phyloP scores from a whole-genome alignment of 2,888 invertebrate species.

The Acronicta aceris region DNA sequence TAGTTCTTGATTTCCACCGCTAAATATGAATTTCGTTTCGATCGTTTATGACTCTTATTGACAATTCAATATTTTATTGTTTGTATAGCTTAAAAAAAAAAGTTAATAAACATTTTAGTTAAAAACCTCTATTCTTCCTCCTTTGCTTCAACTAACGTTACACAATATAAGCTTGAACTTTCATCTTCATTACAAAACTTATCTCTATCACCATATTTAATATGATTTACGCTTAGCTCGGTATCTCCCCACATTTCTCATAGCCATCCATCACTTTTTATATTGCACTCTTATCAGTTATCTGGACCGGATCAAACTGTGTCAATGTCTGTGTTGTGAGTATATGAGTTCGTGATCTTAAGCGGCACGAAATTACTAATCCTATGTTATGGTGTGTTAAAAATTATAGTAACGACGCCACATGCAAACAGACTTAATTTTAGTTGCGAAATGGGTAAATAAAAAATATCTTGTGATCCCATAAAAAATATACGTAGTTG shows the following conservation, averaged over 20 bases:
- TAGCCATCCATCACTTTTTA: slow-evolving; percentile 61
- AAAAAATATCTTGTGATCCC: too few species aligned
- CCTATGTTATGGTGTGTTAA: slow-evolving; percentile 14
- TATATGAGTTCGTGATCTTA: slow-evolving; percentile 18
- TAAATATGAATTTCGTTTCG: not conserved
- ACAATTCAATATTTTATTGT: too few species aligned
- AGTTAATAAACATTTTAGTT: too few species aligned
- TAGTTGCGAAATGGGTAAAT: too few species aligned
- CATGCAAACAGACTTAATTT: too few species aligned
- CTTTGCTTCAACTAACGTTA: too few species aligned
- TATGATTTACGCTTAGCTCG: slow-evolving; percentile 43
- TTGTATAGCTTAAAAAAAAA: too few species aligned
- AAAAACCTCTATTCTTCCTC: too few species aligned
- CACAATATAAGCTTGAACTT: not conserved
- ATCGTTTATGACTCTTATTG: too few species aligned
- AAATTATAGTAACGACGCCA: not conserved
- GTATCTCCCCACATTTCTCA: slow-evolving; percentile 39
- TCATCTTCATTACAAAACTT: slow-evolving; percentile 29
- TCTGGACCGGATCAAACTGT: slow-evolving; percentile 60
- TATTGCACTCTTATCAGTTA: slow-evolving; percentile 58
- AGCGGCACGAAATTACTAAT: slow-evolving; percentile 16
- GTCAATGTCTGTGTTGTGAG: slow-evolving; percentile 59
- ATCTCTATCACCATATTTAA: slow-evolving; percentile 37
- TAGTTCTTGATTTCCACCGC: too few species aligned
- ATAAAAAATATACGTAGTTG: too few species aligned